Evolutionary conservation across 2,797 vertebrate species (phyloP), one percentile per base, ranked within the genome.

Genomic region (Halcyon leucocephala): DNA sequence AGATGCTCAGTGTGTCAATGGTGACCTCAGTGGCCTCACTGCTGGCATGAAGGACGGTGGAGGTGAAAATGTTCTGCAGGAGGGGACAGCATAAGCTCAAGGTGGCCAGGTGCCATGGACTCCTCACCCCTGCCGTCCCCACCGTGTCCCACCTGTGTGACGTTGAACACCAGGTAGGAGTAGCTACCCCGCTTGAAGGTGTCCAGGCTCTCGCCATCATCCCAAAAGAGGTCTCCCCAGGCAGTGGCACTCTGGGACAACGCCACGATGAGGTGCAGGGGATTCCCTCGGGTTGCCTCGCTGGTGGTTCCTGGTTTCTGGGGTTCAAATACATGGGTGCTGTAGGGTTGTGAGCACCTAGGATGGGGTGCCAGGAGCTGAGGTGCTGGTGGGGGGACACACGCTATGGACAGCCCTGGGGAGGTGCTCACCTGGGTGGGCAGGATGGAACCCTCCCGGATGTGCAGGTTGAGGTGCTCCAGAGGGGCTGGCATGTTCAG

Each of bases 151-250:
- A 99, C 99, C 99, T 99, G 97, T 0, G 97, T 92, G 42, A 98
- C 97, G 1, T 67, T 97, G 97, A 99, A 99, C 87, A 96, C 35
- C 33, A 99, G 93, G 69, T 98, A 99, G 70, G 98, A 97, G 35
- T 99, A 99, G 70, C 97, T 96, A 78, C 97, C 83, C 11, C 9
- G 97, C 97, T 99, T 98, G 0, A 98, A 99, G 26, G 98, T 98
- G 95, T 99, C 98, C 35, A 99, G 65, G 88, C 96, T 99, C 93
- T 99, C 98, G 0, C 99, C 98, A 1, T 99, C 98, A 0, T 99
- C 99, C 99, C 99, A 99, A 97, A 98, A 99, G 71, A 99, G 95
- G 93, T 99, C 98, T 20, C 99, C 99, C 39, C 95, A 94, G n/a
- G 99, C 98, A 0, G 95, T 96, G 52, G 97, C 97, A 1, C 97